phyloP scores from a whole-genome alignment of 2,888 invertebrate species.

The Amphimallon solstitiale region DNA sequence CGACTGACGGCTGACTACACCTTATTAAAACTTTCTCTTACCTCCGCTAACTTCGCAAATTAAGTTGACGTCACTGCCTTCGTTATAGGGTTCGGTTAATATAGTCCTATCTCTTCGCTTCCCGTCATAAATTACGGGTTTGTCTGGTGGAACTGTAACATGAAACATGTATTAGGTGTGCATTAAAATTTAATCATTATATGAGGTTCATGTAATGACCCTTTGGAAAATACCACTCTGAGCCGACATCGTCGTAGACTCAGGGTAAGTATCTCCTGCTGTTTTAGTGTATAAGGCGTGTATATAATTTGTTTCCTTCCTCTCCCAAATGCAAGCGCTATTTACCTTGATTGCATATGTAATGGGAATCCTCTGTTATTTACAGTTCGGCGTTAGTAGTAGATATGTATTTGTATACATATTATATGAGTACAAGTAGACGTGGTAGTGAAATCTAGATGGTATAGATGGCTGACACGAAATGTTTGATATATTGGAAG shows the following conservation, averaged over 20 bases:
- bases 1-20: constrained; percentile 13
- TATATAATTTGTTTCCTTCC: constrained; percentile 5
- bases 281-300: not conserved
- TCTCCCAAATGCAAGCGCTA: too few relatives aligned
- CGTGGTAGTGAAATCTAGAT: too few relatives aligned
- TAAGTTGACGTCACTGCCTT: constrained; percentile 83
- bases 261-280: not conserved
- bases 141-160: constrained; percentile 81
- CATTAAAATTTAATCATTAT: constrained; percentile 40
- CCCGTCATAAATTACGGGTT: constrained; percentile 84
- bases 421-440: too few relatives aligned
- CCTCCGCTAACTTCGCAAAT: constrained; percentile 87
- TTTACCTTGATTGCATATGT: too few relatives aligned
- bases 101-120: constrained; percentile 79
- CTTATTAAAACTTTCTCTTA: constrained; percentile 63
- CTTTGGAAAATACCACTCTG: not conserved
- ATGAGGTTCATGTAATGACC: constrained; percentile 2
- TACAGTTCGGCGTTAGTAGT: too few relatives aligned
- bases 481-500: too few relatives aligned
- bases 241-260: not conserved
- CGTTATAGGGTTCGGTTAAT: constrained; percentile 84
- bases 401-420: too few relatives aligned
- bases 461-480: too few relatives aligned
- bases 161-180: constrained; percentile 49
- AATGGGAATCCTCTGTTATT: too few relatives aligned